These are phyloP conservation scores for Latrodectus geometricus DNA, from an alignment of 1,140 invertebrate species.

Conservation along the genomic window DNA sequence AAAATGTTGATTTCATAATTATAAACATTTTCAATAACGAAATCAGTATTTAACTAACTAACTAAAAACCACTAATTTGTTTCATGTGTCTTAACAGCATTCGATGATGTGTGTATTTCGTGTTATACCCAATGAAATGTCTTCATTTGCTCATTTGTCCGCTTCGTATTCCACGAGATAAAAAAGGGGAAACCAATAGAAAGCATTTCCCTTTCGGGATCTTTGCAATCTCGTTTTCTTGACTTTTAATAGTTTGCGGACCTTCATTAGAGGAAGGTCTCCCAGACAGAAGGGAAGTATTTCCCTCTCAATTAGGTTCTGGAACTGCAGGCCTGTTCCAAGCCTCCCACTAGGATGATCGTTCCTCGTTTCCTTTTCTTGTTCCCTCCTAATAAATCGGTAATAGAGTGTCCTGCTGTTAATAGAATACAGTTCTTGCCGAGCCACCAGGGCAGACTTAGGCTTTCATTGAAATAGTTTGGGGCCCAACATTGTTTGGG, in stretches of 20 bases:
- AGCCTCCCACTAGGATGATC: neutral
- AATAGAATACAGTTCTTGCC: constrained; percentile 22
- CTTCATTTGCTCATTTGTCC: no score
- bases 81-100: no score
- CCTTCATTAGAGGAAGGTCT: neutral
- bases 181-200: neutral
- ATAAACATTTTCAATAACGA: no score
- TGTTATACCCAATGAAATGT: no score
- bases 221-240: neutral
- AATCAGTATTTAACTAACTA: no score
- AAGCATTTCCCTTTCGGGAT: neutral
- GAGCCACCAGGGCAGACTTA: neutral
- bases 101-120: no score
- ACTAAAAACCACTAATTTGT: no score
- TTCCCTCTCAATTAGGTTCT: constrained; percentile 17
- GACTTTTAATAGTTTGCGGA: neutral
- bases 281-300: neutral
- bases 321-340: neutral
- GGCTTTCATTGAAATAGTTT: neutral
- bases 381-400: constrained; percentile 13
- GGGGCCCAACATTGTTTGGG: neutral
- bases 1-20: no score
- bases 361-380: constrained; percentile 7
- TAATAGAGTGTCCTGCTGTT: constrained; percentile 13
- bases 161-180: no score